Evolutionary conservation across 2,113 vertebrate genomes (phyloP).

Genomic region (Phaethon lepturus): DNA sequence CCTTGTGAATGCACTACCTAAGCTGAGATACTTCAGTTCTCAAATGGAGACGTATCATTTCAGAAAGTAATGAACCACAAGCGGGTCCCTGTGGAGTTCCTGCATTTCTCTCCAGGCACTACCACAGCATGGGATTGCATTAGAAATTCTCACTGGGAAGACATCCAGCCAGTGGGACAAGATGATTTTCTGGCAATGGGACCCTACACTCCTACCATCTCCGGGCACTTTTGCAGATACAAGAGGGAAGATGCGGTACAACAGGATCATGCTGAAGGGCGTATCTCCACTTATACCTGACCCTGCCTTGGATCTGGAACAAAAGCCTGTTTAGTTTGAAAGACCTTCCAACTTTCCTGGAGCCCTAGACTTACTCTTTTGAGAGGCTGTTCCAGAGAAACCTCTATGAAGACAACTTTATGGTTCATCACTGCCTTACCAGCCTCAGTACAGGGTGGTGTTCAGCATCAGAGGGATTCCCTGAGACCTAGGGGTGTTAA

Average conservation of each 20-base stretch:
- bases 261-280: background rate
- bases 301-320: background rate
- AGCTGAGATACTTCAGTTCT: background rate
- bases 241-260: background rate
- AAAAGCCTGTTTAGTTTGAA: background rate
- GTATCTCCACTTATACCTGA: background rate
- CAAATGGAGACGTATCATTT: background rate
- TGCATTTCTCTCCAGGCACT: background rate
- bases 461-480: background rate
- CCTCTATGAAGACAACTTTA: background rate
- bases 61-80: conserved; percentile 18
- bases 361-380: background rate
- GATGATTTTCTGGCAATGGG: background rate
- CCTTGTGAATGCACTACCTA: background rate
- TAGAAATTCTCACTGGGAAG: background rate
- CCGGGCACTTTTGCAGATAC: background rate
- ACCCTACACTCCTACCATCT: background rate
- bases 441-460: background rate
- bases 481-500: background rate
- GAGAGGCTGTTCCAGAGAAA: background rate
- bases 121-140: background rate
- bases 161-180: background rate
- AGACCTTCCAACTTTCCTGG: background rate
- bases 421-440: background rate
- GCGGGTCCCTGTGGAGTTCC: background rate